Evolutionary conservation across 2,888 invertebrate genomes (phyloP), one percentile per base, ranked within the genome.

Genomic region (Polymixis flavicincta): DNA sequence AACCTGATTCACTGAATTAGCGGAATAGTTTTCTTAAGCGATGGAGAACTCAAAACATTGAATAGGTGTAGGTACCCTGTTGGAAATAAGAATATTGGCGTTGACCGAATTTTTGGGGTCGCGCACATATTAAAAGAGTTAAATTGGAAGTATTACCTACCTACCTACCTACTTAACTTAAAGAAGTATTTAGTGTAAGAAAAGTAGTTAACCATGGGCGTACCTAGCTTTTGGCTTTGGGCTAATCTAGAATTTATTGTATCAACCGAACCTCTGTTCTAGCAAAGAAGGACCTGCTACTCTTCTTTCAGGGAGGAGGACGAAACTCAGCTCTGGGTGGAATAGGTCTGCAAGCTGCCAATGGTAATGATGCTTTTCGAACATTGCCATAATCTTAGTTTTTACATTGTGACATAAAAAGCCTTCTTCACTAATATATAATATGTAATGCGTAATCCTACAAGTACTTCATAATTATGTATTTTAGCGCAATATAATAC

Each of bases 1-100:
- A 45, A 57, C 48, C 42, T 60, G 22, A 79, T 68, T 69, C n/a
- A 42, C 57, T 55, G 63, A 66, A 55, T 66, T 71, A 70, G n/a
- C 25, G 19, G 32, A 45, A 55, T 64, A 52, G 32, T 77, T 67
- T 63, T 59, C n/a, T n/a, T 19, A 74, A 28, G 19, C 37, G 19
- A 64, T 61, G 42, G 32, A 42, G 52, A 82, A 54, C 25, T 45
- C 25, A 11, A 64, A 54, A 75, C 48, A 25, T 76, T 63, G 54
- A 37, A 71, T n/a, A n/a, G n/a, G n/a, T n/a, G 25, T 52, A 54
- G 9, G 22, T 68, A 71, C 13, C 11, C 42, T 37, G 50, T 79
- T 59, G 48, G 13, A 64, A 74, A 54, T 75, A 28, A 42, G 6
- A 28, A 45, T 60, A 65, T 74, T 8, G 17, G 25, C 11, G 28